phyloP scores from a whole-genome alignment of 2,113 vertebrate species.

The Malurus alboscapulatus region DNA sequence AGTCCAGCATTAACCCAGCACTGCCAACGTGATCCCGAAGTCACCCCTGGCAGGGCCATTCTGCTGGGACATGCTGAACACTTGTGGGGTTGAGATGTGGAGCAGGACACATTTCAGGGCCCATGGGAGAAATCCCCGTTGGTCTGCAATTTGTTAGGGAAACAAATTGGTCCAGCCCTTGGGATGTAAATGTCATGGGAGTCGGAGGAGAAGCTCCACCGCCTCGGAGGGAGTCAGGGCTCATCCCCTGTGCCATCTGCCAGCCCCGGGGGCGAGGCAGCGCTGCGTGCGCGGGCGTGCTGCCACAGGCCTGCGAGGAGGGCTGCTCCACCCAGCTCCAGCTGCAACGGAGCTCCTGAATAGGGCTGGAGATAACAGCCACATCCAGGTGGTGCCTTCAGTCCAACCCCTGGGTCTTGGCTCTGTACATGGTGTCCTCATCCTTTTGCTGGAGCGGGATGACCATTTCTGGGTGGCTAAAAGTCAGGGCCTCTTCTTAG shows the following conservation, averaged over 20 bases:
- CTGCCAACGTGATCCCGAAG: neutral
- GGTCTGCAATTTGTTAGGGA: neutral
- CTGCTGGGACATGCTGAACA: neutral
- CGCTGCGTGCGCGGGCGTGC: neutral
- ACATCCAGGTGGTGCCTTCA: neutral
- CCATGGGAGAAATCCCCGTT: neutral
- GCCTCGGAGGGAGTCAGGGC: neutral
- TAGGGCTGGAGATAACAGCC: neutral
- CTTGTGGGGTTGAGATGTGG: neutral
- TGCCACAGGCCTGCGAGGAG: neutral
- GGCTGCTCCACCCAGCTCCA: neutral
- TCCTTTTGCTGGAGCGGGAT: neutral
- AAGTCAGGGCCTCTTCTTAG: neutral
- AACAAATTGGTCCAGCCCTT: neutral
- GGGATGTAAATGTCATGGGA: neutral
- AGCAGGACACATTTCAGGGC: neutral
- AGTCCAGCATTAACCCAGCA: neutral
- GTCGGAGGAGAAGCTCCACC: neutral
- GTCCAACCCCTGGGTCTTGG: neutral
- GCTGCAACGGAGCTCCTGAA: neutral
- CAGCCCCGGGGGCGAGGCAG: slow-evolving; percentile 11
- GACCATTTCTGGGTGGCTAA: neutral
- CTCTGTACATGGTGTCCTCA: neutral
- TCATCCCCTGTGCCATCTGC: neutral
- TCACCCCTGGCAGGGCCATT: neutral